Conservation (phyloP, 1,140 invertebrate genomes). For the Nomia melanderi region DNA sequence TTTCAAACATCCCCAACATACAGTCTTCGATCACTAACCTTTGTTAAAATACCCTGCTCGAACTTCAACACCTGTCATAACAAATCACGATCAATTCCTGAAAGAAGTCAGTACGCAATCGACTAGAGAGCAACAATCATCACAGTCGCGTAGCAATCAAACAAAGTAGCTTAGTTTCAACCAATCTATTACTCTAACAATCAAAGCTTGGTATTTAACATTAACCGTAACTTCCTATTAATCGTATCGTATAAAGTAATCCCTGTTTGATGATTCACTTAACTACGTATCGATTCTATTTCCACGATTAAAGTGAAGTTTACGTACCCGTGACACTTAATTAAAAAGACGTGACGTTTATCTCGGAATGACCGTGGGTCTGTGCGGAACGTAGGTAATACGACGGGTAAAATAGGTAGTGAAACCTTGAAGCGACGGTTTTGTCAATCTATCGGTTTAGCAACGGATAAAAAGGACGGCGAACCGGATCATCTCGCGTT, state of each 20-base stretch:
- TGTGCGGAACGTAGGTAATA: neutral
- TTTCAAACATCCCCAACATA: neutral
- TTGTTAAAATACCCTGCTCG: neutral
- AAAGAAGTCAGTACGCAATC: neutral
- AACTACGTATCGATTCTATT: neutral
- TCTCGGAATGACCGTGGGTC: neutral
- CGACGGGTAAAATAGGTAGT: neutral
- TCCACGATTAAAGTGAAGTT: neutral
- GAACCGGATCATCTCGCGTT: conserved; percentile 20
- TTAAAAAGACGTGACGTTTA: neutral
- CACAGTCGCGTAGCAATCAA: neutral
- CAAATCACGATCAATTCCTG: neutral
- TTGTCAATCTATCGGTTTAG: conserved; percentile 6
- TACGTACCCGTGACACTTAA: neutral
- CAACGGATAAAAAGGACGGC: conserved; percentile 32
- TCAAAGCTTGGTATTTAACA: neutral
- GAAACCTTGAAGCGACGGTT: neutral
- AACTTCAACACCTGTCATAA: neutral
- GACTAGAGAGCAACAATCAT: neutral
- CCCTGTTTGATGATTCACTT: neutral
- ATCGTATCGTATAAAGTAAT: neutral
- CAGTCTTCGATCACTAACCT: neutral
- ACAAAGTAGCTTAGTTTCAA: neutral
- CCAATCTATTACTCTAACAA: neutral
- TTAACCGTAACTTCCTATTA: neutral